Evolutionary conservation across 2,797 vertebrate genomes (phyloP).

Genomic region (Rallus crepitans): DNA sequence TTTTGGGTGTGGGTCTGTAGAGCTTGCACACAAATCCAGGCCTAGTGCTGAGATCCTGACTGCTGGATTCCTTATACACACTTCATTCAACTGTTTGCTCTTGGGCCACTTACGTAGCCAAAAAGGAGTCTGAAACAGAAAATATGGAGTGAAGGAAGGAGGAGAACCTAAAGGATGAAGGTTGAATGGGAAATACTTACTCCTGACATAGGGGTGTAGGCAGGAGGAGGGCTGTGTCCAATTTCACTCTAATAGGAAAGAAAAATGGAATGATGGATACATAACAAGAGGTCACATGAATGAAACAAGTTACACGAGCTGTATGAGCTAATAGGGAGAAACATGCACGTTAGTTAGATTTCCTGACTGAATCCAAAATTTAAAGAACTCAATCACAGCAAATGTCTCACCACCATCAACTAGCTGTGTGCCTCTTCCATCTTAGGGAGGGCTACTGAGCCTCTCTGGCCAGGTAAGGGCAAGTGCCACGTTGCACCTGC

Average conservation of each 20-base stretch:
- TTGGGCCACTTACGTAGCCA: constrained; percentile 17
- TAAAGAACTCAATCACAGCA: not conserved
- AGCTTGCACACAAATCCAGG: not conserved
- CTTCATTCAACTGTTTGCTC: constrained; percentile 32
- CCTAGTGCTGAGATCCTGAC: not conserved
- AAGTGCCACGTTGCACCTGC: not conserved
- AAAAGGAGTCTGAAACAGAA: constrained; percentile 33
- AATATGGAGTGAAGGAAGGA: not conserved
- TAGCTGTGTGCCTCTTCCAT: not conserved
- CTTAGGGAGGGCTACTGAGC: not conserved
- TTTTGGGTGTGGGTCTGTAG: not conserved
- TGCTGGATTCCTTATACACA: not conserved
- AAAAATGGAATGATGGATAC: constrained; percentile 85
- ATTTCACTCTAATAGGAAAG: constrained; percentile 86
- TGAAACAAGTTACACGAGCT: constrained; percentile 74
- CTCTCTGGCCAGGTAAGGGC: not conserved
- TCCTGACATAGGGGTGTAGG: constrained; percentile 85
- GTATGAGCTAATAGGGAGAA: constrained; percentile 60
- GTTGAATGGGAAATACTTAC: constrained; percentile 81
- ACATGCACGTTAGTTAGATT: constrained; percentile 59
- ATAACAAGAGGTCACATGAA: constrained; percentile 75
- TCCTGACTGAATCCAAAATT: not conserved
- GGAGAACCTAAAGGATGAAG: constrained; percentile 71
- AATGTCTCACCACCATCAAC: not conserved
- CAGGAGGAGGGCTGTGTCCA: constrained; percentile 86